Evolutionary conservation across 2,888 invertebrate species (phyloP), one percentile per base, ranked within the genome.

Genomic region (Chaetogeoica ovagalla): DNA sequence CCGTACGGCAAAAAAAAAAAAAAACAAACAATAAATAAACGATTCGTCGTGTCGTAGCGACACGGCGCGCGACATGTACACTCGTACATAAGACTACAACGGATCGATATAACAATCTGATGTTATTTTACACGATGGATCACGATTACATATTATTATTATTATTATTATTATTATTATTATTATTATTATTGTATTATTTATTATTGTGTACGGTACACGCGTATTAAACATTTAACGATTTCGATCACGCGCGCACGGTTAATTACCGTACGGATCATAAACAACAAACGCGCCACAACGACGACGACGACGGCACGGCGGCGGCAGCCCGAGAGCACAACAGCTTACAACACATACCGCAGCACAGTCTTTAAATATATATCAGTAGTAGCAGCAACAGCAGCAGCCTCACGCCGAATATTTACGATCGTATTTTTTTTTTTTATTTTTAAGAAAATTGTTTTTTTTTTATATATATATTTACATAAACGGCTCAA

Each of bases 361-460:
- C 11, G 11, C 11, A 2, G 11, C 43, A 43, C 43, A 2, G 43
- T 11, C 9, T 43, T 7, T 6, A 43, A 4, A 4, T 39, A 43
- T 43, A 43, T 11, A 11, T 43, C 43, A 43, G 57, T 23, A 15
- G 57, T 69, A 8, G 69, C 69, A 62, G 76, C 43, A 43, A 43
- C 39, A 15, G 57, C 69, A 8, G 69, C 69, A 62, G 76, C 76
- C 62, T 62, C 62, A 52, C 52, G 77, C 71, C 79, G 62, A 63
- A 71, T 79, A 71, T 79, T 79, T 79, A 79, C 79, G 79, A 79
- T 55, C 79, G 70, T 79, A 65, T 79, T 74, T 68, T 70, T 37
- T 62, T 76, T 5, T 72, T 43, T 30, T 30, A 2, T 30, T 30
- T 30, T 30, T 4, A 30, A 30, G 30, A 30, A 30, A 30, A 21